Conservation (phyloP, 2,888 invertebrate genomes). For the Aphelenchoides bicaudatus region DNA sequence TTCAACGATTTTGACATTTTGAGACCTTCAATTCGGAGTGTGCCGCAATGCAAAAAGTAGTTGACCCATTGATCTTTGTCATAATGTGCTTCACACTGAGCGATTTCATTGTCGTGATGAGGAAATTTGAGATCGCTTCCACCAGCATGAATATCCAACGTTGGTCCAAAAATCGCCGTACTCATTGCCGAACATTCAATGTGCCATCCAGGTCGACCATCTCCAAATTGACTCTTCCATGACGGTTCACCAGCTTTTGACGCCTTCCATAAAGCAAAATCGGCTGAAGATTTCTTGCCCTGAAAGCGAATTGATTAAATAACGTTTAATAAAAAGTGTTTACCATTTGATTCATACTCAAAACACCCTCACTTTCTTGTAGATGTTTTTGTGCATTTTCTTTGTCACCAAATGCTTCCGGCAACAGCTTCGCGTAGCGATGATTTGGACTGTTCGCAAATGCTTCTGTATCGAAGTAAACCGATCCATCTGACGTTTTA, state of each 20-base stretch:
- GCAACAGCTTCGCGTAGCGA: slow-evolving; percentile 92
- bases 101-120: slow-evolving; percentile 90
- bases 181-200: slow-evolving; percentile 99
- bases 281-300: slow-evolving; percentile 67
- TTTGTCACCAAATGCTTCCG: slow-evolving; percentile 84
- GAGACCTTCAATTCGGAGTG: slow-evolving; percentile 92
- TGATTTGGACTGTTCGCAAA: slow-evolving; percentile 80
- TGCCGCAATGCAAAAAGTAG: slow-evolving; percentile 95
- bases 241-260: slow-evolving; percentile 94
- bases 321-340: background rate
- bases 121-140: slow-evolving; percentile 97
- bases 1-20: slow-evolving; percentile 88
- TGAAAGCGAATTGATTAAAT: slow-evolving; percentile 19
- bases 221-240: slow-evolving; percentile 95
- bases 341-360: slow-evolving; percentile 43
- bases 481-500: slow-evolving; percentile 69
- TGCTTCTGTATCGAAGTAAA: slow-evolving; percentile 88
- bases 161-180: slow-evolving; percentile 75
- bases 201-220: slow-evolving; percentile 88
- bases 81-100: slow-evolving; percentile 74
- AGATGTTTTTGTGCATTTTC: slow-evolving; percentile 67
- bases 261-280: slow-evolving; percentile 97
- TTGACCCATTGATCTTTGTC: slow-evolving; percentile 87
- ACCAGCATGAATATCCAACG: slow-evolving; percentile 84
- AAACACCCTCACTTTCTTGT: slow-evolving; percentile 58